Percentiles rank a stretch among this genome's conserved stretches.
These are phyloP conservation scores for Oplegnathus fasciatus DNA, from an alignment of 2,113 vertebrate species.

Conservation along the genomic window DNA sequence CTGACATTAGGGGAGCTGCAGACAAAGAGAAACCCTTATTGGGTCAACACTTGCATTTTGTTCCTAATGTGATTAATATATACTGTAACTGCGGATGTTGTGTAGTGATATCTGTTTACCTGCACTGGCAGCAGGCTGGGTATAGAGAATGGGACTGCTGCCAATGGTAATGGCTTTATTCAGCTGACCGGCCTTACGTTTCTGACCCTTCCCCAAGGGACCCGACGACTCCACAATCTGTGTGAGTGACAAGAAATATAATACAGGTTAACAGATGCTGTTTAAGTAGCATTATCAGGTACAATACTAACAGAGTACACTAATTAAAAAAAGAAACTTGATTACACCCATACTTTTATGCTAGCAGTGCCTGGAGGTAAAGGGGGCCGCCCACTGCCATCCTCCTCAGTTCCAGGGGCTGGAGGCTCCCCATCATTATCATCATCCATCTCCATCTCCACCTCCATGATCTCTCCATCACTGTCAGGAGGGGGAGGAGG, in stretches of 20 bases:
- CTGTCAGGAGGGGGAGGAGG: constrained; percentile 89
- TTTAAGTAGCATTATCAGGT: background rate
- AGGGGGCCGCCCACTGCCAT: constrained; percentile 84
- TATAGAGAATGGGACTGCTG: constrained; percentile 94
- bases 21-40: constrained; percentile 22
- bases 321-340: background rate
- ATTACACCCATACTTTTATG: constrained; percentile 54
- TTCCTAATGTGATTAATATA: background rate
- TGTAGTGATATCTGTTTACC: constrained; percentile 74
- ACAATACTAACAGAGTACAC: background rate
- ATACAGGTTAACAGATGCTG: background rate
- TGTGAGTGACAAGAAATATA: background rate
- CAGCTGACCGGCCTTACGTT: constrained; percentile 89
- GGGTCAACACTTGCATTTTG: background rate
- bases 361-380: constrained; percentile 58
- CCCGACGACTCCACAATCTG: constrained; percentile 77
- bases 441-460: constrained; percentile 99
- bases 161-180: constrained; percentile 92
- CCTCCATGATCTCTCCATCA: constrained; percentile 95
- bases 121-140: constrained; percentile 85
- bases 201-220: constrained; percentile 84
- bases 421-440: constrained; percentile 93
- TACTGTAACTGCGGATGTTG: background rate
- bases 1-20: constrained; percentile 79
- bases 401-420: constrained; percentile 95